A percentile compares a stretch with the other conserved stretches of the same genome.
Evolutionary conservation across 2,113 vertebrate genomes (phyloP).

Genomic region (Brachypodius melanocephalos): DNA sequence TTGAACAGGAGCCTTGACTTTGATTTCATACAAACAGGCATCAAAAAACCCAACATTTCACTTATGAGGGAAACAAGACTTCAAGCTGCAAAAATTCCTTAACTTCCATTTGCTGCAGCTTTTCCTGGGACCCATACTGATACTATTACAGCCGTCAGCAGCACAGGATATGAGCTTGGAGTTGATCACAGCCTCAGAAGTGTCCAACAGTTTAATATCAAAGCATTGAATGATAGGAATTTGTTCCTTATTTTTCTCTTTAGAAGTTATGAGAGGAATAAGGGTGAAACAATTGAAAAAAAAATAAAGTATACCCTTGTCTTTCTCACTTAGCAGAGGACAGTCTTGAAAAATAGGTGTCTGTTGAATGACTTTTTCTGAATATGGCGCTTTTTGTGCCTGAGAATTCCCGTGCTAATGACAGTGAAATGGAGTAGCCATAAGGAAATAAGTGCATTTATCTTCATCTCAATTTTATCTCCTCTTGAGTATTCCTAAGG

Average conservation of each 20-base stretch:
- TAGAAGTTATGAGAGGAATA: not conserved
- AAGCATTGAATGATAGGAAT: not conserved
- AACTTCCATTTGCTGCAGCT: not conserved
- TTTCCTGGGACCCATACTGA: not conserved
- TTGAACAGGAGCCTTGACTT: not conserved
- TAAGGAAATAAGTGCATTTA: not conserved
- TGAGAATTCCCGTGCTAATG: not conserved
- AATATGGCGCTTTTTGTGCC: not conserved
- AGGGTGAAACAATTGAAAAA: not conserved
- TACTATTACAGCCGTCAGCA: not conserved
- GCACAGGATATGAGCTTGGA: not conserved
- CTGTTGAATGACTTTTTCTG: not conserved
- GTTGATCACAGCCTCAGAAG: not conserved
- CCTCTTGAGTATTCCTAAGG: not conserved
- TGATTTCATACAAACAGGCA: not conserved
- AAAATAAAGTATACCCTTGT: not conserved
- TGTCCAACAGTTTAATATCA: not conserved
- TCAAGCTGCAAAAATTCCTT: not conserved
- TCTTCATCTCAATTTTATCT: slow-evolving; percentile 5
- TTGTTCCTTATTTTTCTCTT: not conserved
- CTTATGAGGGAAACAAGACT: not conserved
- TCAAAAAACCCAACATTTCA: not conserved
- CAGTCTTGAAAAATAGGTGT: not conserved
- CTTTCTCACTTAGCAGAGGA: not conserved
- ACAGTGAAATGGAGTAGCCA: not conserved